phyloP scores from a whole-genome alignment of 1,140 invertebrate species.

The Capitella teleta region DNA sequence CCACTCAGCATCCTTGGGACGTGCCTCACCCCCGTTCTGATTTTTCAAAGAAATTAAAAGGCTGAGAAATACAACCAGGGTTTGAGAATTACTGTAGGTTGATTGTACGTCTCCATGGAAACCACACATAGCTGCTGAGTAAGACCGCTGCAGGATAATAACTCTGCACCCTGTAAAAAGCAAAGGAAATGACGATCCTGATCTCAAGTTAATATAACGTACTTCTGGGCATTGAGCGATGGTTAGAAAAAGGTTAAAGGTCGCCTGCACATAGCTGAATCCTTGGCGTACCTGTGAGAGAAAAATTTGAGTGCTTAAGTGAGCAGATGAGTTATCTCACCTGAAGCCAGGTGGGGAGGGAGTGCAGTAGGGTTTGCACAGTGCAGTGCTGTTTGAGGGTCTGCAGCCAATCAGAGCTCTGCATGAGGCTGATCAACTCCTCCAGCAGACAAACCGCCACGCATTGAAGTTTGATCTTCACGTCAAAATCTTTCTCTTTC shows the following conservation, averaged over 20 bases:
- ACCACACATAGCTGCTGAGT: constrained; percentile 17
- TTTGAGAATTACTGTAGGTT: neutral
- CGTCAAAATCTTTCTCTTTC: constrained; percentile 1
- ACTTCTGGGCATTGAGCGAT: no score
- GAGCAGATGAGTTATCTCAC: neutral
- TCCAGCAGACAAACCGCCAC: constrained; percentile 21
- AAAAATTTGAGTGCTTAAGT: no score
- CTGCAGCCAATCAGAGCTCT: neutral
- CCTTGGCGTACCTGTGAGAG: no score
- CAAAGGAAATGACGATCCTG: neutral
- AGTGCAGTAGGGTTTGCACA: neutral
- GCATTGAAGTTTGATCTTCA: constrained; percentile 21
- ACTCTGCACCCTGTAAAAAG: constrained; percentile 17
- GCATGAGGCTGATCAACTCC: constrained; percentile 10
- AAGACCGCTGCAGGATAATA: constrained; percentile 13
- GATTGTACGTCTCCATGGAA: constrained; percentile 6
- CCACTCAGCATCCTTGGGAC: no score
- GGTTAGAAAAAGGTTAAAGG: no score
- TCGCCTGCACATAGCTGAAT: no score
- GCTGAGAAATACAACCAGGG: no score
- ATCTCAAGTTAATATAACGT: no score
- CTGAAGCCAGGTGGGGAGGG: neutral
- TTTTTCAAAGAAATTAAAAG: no score
- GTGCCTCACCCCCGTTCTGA: no score
- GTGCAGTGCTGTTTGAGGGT: neutral